Conservation (phyloP, 37 sponge, comb jelly and placozoan genomes). For the Spongilla lacustris region DNA sequence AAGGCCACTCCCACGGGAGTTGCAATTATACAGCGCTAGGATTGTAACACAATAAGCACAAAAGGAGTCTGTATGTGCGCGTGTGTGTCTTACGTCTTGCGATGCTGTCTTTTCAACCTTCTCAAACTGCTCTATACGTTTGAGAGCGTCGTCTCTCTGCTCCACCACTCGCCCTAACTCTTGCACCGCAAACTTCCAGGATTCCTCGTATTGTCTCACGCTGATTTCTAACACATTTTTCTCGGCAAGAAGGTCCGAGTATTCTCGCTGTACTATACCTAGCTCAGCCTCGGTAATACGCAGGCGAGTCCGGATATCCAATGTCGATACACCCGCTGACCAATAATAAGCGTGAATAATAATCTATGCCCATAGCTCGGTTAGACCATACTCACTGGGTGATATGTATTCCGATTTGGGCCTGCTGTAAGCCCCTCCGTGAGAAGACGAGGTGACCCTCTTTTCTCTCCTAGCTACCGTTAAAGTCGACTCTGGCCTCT, state of each 20-base stretch:
- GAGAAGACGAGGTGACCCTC: too few relatives aligned
- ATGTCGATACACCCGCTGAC: slow-evolving; percentile 47
- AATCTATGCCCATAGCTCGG: background rate
- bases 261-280: slow-evolving; percentile 60
- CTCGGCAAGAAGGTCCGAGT: slow-evolving; percentile 61
- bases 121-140: background rate
- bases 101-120: background rate
- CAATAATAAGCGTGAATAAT: background rate
- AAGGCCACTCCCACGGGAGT: too few relatives aligned
- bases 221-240: slow-evolving; percentile 37
- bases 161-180: slow-evolving; percentile 30
- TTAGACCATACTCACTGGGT: slow-evolving; percentile 10
- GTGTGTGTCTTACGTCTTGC: too few relatives aligned
- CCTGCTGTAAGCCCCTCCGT: background rate
- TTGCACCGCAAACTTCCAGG: slow-evolving; percentile 56
- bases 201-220: slow-evolving; percentile 6
- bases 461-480: too few relatives aligned
- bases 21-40: too few relatives aligned
- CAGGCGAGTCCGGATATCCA: slow-evolving; percentile 65
- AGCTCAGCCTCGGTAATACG: slow-evolving; percentile 79
- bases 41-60: too few relatives aligned
- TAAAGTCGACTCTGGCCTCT: too few relatives aligned
- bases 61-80: too few relatives aligned
- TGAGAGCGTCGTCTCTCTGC: slow-evolving; percentile 26
- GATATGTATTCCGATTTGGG: slow-evolving; percentile 39